Percentiles rank a stretch among this genome's conserved stretches.
Evolutionary conservation across 1,140 invertebrate species (phyloP).

Genomic region (Araneus ventricosus): DNA sequence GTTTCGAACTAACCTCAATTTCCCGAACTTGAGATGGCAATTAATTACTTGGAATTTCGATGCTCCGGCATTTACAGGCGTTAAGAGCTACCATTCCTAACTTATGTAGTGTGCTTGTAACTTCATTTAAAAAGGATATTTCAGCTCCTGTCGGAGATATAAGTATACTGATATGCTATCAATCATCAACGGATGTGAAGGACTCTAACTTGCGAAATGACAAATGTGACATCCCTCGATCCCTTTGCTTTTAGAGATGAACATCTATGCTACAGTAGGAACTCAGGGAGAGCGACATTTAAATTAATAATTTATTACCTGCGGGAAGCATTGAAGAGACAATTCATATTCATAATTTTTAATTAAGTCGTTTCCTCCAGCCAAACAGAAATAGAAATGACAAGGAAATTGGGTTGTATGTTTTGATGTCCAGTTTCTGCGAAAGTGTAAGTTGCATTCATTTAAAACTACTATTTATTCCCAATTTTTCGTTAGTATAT

Average conservation of each 20-base stretch:
- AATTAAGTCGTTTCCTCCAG: not conserved
- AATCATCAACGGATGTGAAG: not conserved
- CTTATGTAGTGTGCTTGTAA: not conserved
- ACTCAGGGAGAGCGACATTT: not conserved
- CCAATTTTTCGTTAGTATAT: too few relatives aligned
- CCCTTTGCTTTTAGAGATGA: not conserved
- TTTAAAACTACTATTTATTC: too few relatives aligned
- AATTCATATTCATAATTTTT: not conserved
- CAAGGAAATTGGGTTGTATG: too few relatives aligned
- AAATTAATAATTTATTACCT: not conserved
- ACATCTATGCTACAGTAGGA: not conserved
- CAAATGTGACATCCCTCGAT: not conserved
- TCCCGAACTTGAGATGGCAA: slow-evolving; percentile 43
- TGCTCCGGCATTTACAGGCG: not conserved
- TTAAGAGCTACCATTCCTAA: not conserved
- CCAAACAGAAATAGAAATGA: too few relatives aligned
- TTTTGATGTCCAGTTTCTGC: too few relatives aligned
- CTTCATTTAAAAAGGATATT: slow-evolving; percentile 44
- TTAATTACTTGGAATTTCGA: slow-evolving; percentile 37
- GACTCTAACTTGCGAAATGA: not conserved
- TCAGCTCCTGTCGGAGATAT: not conserved
- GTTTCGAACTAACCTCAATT: slow-evolving; percentile 53
- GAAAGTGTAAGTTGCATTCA: too few relatives aligned
- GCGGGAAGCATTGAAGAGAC: not conserved
- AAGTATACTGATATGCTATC: not conserved